Evolutionary conservation across 1,140 invertebrate species (phyloP).

Genomic region (Neodiprion virginianus): DNA sequence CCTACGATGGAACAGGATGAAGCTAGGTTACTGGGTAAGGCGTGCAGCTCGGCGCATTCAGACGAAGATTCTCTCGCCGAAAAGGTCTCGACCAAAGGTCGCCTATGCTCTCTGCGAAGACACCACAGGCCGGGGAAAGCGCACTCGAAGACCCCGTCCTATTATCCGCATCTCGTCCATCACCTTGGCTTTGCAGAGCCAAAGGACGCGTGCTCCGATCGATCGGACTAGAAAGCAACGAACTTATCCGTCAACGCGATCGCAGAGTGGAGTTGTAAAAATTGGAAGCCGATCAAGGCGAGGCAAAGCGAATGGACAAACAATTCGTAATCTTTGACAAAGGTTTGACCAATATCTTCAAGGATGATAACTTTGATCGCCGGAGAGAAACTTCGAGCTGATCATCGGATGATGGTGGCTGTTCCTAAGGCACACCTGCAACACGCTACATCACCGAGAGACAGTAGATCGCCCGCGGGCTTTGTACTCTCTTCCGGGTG

Average conservation of each 20-base stretch:
- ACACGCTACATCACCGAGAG: not conserved
- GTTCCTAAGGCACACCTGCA: not conserved
- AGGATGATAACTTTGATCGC: too few species aligned
- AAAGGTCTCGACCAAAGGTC: not conserved
- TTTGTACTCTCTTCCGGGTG: not conserved
- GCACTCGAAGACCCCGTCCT: not conserved
- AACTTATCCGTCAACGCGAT: too few species aligned
- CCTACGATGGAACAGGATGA: too few species aligned
- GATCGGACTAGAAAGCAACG: too few species aligned
- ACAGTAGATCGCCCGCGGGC: not conserved
- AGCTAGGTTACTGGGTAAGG: not conserved
- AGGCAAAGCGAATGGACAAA: too few species aligned
- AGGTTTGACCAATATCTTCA: too few species aligned
- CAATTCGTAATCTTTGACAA: too few species aligned
- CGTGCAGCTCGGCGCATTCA: too few species aligned
- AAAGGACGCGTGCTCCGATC: too few species aligned
- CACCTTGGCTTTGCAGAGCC: too few species aligned
- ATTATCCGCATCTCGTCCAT: not conserved
- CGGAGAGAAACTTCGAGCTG: not conserved
- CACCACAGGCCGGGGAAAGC: not conserved
- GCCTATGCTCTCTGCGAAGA: not conserved
- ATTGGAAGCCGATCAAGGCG: too few species aligned
- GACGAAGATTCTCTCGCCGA: not conserved
- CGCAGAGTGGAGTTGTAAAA: too few species aligned
- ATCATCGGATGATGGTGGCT: not conserved